These are phyloP conservation scores for Echinometra lucunter DNA, from an alignment of 53 echinoderm and acorn worm genomes.

Conservation along the genomic window DNA sequence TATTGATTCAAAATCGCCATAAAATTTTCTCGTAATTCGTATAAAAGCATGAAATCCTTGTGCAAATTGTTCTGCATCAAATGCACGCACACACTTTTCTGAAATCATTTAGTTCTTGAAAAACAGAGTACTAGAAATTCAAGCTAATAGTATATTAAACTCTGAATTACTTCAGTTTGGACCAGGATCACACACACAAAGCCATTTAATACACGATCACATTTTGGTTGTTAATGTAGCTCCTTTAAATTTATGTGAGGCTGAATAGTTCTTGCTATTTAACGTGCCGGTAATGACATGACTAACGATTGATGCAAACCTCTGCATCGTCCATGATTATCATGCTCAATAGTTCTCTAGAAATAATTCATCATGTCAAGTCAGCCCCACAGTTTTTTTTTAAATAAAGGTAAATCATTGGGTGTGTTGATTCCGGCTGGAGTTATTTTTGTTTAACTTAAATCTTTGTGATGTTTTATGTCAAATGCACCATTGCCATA, in stretches of 20 bases:
- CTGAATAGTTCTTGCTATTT: not conserved
- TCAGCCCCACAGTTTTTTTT: not conserved
- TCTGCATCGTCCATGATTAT: not conserved
- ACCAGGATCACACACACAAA: not conserved
- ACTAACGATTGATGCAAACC: not conserved
- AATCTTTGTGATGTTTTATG: not conserved
- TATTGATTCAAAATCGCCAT: not conserved
- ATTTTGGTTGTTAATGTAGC: not conserved
- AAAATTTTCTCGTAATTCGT: not conserved
- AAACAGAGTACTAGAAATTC: conserved; percentile 11
- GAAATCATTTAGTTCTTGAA: conserved; percentile 19
- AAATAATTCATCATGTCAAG: too few species aligned
- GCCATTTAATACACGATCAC: not conserved
- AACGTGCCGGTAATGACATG: not conserved
- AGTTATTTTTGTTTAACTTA: not conserved
- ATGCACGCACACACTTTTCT: conserved; percentile 43
- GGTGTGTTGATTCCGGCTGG: not conserved
- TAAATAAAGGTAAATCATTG: not conserved
- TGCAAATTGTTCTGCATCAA: conserved; percentile 27
- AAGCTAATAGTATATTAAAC: not conserved
- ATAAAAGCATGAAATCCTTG: conserved; percentile 42
- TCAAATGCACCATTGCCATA: not conserved
- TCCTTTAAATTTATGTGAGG: not conserved
- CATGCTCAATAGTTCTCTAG: not conserved
- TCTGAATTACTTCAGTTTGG: not conserved